Base-by-base conservation (phyloP, 2,113 vertebrate species). In the Apeltes quadracus region DNA sequence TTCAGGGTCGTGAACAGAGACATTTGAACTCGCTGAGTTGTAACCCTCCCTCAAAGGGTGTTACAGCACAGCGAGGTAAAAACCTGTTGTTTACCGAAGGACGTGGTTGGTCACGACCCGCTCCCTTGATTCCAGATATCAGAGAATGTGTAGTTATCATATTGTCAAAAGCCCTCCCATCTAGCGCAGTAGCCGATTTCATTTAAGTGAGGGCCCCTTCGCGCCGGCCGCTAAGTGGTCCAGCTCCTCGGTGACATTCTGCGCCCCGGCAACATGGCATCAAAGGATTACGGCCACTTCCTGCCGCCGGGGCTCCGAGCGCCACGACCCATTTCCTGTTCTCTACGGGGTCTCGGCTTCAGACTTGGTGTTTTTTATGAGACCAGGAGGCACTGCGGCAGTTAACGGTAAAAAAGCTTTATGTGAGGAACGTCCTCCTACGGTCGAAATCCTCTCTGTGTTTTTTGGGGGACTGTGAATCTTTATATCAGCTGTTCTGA, bases 251-350 rank as follows among this genome's bases (percentile, higher is more conserved):
- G 59, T 73, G 75, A 71, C 64, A 74, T 71, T 20, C 66, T 72
- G 27, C 16, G n/a, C 74, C 72, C 53, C 41, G 34, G 39, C 44
- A 61, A n/a, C 2, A 61, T 68, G 67, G 46, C 68, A 69, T 83
- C 83, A 77, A 54, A 82, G 74, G 78, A 84, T 87, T 88, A 75
- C 59, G n/a, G 22, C 69, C 77, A 57, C 67, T 73, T 85, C 62
- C 72, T 65, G 15, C 38, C 64, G 38, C 73, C 59, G 27, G 56
- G 75, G 75, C 69, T 86, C 63, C 67, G 53, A 70, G 67, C 58
- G 62, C 23, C 38, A 51, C 63, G 44, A 46, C 51, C 61, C 66
- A 75, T 76, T 72, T 77, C 76, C 75, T 77, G 72, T 53, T 64
- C 25, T 69, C 65, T 59, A 0, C 71, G 82, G 76, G 76, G 65